These are phyloP conservation scores for Sebastes diaconus DNA, from an alignment of 2,797 vertebrate genomes.

Conservation along the genomic window DNA sequence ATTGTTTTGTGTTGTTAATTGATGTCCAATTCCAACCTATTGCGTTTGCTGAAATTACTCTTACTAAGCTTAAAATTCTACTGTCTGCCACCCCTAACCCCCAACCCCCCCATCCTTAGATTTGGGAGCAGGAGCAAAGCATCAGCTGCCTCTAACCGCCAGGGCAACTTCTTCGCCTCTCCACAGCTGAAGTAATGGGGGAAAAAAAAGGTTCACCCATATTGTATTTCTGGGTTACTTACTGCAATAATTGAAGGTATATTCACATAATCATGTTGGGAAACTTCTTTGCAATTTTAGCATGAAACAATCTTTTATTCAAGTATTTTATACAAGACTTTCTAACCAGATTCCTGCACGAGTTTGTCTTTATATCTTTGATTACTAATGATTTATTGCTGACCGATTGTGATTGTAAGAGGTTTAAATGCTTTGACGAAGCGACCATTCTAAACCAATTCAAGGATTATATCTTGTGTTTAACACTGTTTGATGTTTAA, in stretches of 20 bases:
- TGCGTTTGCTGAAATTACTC: background rate
- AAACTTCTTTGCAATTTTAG: constrained; percentile 57
- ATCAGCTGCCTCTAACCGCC: constrained; percentile 75
- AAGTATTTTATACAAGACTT: constrained; percentile 18
- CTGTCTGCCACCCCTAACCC: background rate
- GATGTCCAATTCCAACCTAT: too few species aligned
- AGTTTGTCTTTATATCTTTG: constrained; percentile 21
- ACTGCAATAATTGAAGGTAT: constrained; percentile 32
- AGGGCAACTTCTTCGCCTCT: constrained; percentile 90
- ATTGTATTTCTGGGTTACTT: constrained; percentile 8
- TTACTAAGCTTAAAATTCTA: background rate
- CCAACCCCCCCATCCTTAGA: constrained; percentile 60
- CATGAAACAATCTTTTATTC: background rate
- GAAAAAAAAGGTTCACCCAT: background rate
- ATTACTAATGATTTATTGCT: constrained; percentile 40
- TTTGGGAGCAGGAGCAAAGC: constrained; percentile 92
- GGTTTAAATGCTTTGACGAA: constrained; percentile 24
- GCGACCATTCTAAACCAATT: background rate
- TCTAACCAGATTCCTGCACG: background rate
- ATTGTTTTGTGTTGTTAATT: too few species aligned
- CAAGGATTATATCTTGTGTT: background rate
- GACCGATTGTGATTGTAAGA: constrained; percentile 15
- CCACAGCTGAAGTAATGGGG: constrained; percentile 87
- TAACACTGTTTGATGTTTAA: constrained; percentile 4
- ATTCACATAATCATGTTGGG: constrained; percentile 38